Evolutionary conservation across 2,113 vertebrate species (phyloP), one percentile per base, ranked within the genome.

Genomic region (Anoplopoma fimbria): DNA sequence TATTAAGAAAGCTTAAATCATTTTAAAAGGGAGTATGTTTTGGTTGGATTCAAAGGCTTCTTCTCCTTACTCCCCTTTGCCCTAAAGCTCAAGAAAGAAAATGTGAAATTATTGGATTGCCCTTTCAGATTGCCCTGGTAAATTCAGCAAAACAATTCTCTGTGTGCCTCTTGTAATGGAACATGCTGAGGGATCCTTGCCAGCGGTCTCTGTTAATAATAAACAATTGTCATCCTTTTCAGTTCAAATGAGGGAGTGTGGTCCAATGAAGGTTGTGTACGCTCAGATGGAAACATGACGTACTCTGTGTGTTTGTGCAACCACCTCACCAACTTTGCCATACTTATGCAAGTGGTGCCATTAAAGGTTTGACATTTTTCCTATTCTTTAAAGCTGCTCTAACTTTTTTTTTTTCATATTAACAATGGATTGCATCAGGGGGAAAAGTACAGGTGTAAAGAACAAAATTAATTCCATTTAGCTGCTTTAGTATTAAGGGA

Each of bases 331-430:
- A 99, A 98, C 96, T 99, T 99, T 0, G 98, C 98, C 91, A 97
- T 99, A 77, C 96, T 99, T 13, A 99, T 99, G 98, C 98, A 99
- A 92, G 97, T 99, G 85, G 97, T 99, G 25, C 98, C 98, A 0
- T 85, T 99, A 70, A 88, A 98, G 98, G 98, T 99, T 93, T 94
- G 96, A n/a, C 21, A 2, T 60, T 42, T 55, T 57, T 53, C 42
- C n/a, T 81, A 8, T 25, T 55, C n/a, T 69, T 65, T 34, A 76
- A 70, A 61, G 27, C 38, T 14, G 3, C 27, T 68, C 2, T 12
- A 29, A 19, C 15, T 33, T 25, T 10, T 60, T 15, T 31, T 63
- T 6, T 63, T n/a, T 13, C 19, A 34, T 36, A n/a, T 36, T n/a
- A 36, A 63, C 34, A 53, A 53, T 53, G 21, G 23, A n/a, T 25